phyloP scores from a whole-genome alignment of 1,140 invertebrate genomes.

The Zaprionus africanus region DNA sequence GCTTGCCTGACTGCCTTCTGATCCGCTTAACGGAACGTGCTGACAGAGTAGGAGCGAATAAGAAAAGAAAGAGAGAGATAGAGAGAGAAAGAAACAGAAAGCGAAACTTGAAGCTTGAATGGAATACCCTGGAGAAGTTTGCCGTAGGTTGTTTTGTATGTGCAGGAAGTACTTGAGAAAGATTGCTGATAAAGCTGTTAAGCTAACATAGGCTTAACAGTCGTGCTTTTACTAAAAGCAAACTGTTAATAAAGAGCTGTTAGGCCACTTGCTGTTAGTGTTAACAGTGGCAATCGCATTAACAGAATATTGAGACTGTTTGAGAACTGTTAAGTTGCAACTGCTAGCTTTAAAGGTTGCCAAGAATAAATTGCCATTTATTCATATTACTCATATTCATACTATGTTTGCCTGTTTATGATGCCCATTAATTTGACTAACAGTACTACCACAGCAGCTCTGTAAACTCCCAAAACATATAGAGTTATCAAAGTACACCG shows the following conservation, averaged over 20 bases:
- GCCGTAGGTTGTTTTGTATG: background rate
- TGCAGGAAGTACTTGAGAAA: background rate
- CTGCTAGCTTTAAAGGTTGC: background rate
- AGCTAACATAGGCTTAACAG: background rate
- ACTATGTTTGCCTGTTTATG: no score
- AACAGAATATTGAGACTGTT: no score
- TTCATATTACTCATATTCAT: no score
- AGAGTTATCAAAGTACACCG: background rate
- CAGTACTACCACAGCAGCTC: no score
- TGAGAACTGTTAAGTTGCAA: background rate
- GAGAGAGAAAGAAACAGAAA: background rate
- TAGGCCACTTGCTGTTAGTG: background rate
- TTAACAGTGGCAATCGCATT: background rate
- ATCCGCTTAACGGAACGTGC: constrained; percentile 26
- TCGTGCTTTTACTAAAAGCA: background rate
- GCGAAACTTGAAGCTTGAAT: background rate
- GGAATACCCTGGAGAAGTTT: constrained; percentile 4
- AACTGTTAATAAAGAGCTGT: background rate
- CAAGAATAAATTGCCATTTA: no score
- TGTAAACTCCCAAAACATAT: no score
- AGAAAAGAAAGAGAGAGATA: background rate
- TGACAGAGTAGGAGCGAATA: background rate
- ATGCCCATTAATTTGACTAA: no score
- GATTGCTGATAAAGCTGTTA: background rate
- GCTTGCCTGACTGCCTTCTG: constrained; percentile 10